Percentiles rank a stretch among this genome's conserved stretches.
Evolutionary conservation across 2,888 invertebrate species (phyloP).

Genomic region (Himalopsyche tibetana): DNA sequence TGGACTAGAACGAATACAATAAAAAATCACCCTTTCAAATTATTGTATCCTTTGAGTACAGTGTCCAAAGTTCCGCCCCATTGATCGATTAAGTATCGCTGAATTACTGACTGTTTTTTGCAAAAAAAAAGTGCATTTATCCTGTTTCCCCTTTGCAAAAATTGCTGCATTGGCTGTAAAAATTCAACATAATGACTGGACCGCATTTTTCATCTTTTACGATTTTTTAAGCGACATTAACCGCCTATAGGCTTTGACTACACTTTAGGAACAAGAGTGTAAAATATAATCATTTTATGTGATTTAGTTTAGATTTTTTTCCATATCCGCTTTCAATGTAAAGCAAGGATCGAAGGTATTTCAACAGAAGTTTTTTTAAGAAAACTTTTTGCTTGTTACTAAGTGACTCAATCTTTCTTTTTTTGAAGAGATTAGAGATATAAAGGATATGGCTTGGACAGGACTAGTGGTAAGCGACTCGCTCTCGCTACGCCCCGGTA

Average conservation of each 20-base stretch:
- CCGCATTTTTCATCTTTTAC: conserved; percentile 44
- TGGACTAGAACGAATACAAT: conserved; percentile 32
- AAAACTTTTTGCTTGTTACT: no score
- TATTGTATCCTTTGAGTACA: conserved; percentile 54
- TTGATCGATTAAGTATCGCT: conserved; percentile 61
- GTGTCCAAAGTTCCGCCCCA: conserved; percentile 59
- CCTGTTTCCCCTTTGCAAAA: background rate
- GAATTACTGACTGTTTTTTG: conserved; percentile 56
- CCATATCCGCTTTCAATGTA: no score
- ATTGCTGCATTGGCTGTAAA: conserved; percentile 37
- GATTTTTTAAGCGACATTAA: conserved; percentile 42
- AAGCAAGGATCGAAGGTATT: no score
- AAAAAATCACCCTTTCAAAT: conserved; percentile 59
- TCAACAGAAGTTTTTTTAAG: no score
- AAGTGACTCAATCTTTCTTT: no score
- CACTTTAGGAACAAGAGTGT: background rate
- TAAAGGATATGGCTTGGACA: no score
- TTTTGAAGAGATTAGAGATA: no score
- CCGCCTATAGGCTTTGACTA: background rate
- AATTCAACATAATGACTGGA: conserved; percentile 43
- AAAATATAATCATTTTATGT: background rate
- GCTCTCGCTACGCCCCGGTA: no score
- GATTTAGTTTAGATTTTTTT: background rate
- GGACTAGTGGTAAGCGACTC: no score
- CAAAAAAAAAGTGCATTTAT: conserved; percentile 43